Evolutionary conservation across 2,888 invertebrate species (phyloP), one percentile per base, ranked within the genome.

Genomic region (Syrista parreyssii): DNA sequence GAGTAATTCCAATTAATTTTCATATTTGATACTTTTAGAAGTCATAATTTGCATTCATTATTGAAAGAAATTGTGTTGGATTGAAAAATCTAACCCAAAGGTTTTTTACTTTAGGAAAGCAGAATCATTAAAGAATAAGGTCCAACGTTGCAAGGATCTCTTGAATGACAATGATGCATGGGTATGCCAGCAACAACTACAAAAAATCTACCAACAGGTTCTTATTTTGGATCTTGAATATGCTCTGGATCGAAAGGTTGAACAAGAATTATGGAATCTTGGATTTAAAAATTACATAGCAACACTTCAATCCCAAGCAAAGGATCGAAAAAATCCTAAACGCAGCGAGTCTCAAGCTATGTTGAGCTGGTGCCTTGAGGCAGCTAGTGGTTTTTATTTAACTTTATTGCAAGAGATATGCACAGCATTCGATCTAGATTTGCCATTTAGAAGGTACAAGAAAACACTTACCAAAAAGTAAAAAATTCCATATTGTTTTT

Each of bases 271-370:
- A 84, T 97, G 97, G 97, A 97, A 96, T 92, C 93, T 96, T 86
- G 96, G 96, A 75, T 97, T 97, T 92, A 97, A 97, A 91, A 96
- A 96, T 91, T 96, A 96, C 91, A 97, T 97, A 90, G 96, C 95
- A 77, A 93, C 94, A 3, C 91, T 97, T 79, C 97, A 97, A 89
- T 94, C 94, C 75, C 94, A 95, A 85, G 94, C 95, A 30, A 96
- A 96, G 88, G 96, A 97, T 88, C 95, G 95, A 87, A 96, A 96
- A 95, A 96, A 95, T 91, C 94, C 95, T 4, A 94, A 95, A 84
- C 93, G 96, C 80, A 94, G 94, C 80, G 96, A 97, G 88, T 95
- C 94, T 4, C 96, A 96, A 91, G 95, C 96, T 4, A 94, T 96
- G 92, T 92, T 97, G 73, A 95, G 95, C 73, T 95, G 96, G 94